Percentiles rank a stretch among this genome's conserved stretches.
These are phyloP conservation scores for Sipha flava DNA, from an alignment of 1,140 invertebrate species.

Conservation along the genomic window DNA sequence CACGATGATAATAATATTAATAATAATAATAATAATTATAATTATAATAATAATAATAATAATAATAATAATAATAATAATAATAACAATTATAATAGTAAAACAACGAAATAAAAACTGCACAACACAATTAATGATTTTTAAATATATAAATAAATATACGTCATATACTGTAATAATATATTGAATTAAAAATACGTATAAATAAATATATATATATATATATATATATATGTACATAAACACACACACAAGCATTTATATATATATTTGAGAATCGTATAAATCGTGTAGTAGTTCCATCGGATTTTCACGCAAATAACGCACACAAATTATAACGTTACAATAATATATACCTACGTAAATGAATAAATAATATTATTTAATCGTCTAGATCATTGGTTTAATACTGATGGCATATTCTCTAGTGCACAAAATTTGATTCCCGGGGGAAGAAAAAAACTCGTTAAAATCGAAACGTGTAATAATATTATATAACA, in stretches of 20 bases:
- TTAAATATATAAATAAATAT: too few relatives aligned
- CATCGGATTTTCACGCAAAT: background rate
- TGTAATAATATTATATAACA: background rate
- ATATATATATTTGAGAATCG: background rate
- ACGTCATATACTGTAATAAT: background rate
- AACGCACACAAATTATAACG: background rate
- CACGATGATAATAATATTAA: too few relatives aligned
- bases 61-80: background rate
- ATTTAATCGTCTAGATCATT: conserved; percentile 7
- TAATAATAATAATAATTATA: background rate
- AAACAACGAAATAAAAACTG: conserved; percentile 16
- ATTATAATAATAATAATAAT: background rate
- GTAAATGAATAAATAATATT: too few relatives aligned
- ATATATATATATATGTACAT: too few relatives aligned
- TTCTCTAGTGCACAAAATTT: background rate
- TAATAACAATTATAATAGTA: background rate
- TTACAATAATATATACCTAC: background rate
- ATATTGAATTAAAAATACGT: background rate
- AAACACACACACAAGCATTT: too few relatives aligned
- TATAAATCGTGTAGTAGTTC: background rate
- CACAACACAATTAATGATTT: background rate
- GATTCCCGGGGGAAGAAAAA: background rate
- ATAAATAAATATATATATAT: background rate
- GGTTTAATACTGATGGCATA: conserved; percentile 29
- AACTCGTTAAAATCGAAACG: background rate